Evolutionary conservation across 2,797 vertebrate species (phyloP), one percentile per base, ranked within the genome.

Genomic region (Xenopus petersii): DNA sequence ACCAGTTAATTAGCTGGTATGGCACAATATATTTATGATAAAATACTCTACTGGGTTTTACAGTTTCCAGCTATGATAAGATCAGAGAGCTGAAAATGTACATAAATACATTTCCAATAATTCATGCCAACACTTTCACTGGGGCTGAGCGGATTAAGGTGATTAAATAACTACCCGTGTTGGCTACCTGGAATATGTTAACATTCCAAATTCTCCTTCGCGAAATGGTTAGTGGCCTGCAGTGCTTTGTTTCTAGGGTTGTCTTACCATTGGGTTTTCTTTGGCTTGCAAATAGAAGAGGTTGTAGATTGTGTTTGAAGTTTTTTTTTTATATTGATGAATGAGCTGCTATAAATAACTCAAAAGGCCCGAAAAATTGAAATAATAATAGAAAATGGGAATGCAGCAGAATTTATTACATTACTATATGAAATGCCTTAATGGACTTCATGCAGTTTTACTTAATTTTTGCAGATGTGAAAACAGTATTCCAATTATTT

Each of bases 391-490:
- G 86, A 87, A 73, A 16, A 84, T 79, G 83, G 86, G 86, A 85
- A 83, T 73, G 75, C 48, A 83, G 84, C 82, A 70, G 85, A 81
- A 83, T 84, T 83, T 82, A 85, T 83, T 77, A 83, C 83, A 78
- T 79, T 82, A 62, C 80, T 85, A 85, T 82, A 80, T 83, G 86
- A 87, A 86, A 86, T 82, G 79, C 83, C 85, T 87, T 81, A 83
- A 85, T 83, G 83, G 87, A 83, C 86, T 87, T 88, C 88, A 83
- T 84, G 82, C 85, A 84, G 87, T 86, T 90, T 81, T 81, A 82
- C 84, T 86, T 88, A 82, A 87, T 89, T 87, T 87, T 86, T 85
- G 88, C 90, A 91, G 89, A 91, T 90, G 89, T 89, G 84, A 89
- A 89, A 90, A 85, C 87, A 88, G 86, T 85, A 89, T 86, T 82